A percentile compares a stretch with the other conserved stretches of the same genome.
Conservation (phyloP, 2,797 vertebrate genomes). For the Nyctibius grandis region DNA sequence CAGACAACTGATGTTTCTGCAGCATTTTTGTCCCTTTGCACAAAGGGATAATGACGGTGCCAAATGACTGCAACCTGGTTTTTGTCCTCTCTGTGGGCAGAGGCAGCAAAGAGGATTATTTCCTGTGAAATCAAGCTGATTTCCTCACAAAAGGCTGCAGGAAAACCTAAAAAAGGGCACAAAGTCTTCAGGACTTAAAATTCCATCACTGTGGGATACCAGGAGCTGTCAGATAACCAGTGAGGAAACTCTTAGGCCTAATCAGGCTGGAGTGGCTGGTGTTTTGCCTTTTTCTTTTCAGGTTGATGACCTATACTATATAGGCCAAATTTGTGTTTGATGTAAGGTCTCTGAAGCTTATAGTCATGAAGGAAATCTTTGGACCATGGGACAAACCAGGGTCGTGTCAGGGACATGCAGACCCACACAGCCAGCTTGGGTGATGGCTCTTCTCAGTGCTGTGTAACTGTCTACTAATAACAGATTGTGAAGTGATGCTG, state of each 20-base stretch:
- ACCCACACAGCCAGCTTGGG: not conserved
- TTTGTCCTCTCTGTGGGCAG: not conserved
- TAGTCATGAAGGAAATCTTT: not conserved
- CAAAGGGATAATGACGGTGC: not conserved
- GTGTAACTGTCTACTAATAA: not conserved
- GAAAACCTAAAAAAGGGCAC: not conserved
- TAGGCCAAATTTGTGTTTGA: not conserved
- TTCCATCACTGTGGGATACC: not conserved
- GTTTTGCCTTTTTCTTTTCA: not conserved
- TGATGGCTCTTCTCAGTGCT: not conserved
- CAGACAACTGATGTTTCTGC: not conserved
- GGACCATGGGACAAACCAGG: not conserved
- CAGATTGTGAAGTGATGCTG: not conserved
- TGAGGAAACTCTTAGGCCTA: not conserved
- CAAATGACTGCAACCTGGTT: not conserved
- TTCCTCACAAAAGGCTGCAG: not conserved
- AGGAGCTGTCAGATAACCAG: not conserved
- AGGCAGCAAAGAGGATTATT: not conserved
- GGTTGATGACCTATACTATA: not conserved
- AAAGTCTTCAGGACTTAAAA: not conserved
- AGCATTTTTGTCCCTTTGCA: constrained; percentile 1
- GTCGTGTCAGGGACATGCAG: not conserved
- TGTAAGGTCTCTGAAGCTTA: not conserved
- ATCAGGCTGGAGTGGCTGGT: not conserved
- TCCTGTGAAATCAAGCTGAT: not conserved